A percentile compares a stretch with the other conserved stretches of the same genome.
Conservation (phyloP, 2,888 invertebrate species). For the Euclidia mi region DNA sequence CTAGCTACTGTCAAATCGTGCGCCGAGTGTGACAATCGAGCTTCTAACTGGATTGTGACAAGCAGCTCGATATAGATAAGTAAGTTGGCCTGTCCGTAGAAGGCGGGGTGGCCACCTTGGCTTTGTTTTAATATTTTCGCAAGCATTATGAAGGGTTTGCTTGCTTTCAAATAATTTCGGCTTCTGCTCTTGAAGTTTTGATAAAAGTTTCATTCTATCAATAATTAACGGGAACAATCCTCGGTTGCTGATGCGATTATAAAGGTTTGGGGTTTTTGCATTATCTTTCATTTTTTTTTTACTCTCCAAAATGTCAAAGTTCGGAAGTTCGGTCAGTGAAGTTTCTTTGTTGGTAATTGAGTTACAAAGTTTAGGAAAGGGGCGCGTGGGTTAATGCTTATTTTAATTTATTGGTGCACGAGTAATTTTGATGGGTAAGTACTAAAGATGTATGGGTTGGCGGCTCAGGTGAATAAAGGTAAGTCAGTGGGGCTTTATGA, state of each 20-base stretch:
- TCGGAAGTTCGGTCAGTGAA: slow-evolving; percentile 56
- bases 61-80: slow-evolving; percentile 67
- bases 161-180: slow-evolving; percentile 90
- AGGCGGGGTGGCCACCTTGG: slow-evolving; percentile 87
- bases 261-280: slow-evolving; percentile 81
- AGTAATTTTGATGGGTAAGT: slow-evolving; percentile 42
- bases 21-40: slow-evolving; percentile 4
- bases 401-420: slow-evolving; percentile 56
- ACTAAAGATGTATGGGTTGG: slow-evolving; percentile 31
- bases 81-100: slow-evolving; percentile 76
- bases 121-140: slow-evolving; percentile 90
- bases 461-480: background rate
- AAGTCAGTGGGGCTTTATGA: background rate
- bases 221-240: slow-evolving; percentile 89
- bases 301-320: slow-evolving; percentile 57
- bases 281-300: slow-evolving; percentile 74
- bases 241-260: slow-evolving; percentile 86
- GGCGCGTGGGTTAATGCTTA: slow-evolving; percentile 56
- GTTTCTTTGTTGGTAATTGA: slow-evolving; percentile 75
- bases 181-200: slow-evolving; percentile 90
- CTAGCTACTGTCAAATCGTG: background rate
- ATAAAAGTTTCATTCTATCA: slow-evolving; percentile 90
- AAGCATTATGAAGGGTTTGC: slow-evolving; percentile 90
- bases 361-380: slow-evolving; percentile 65
- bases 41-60: slow-evolving; percentile 29